Conservation (phyloP, 1,140 invertebrate genomes). For the Eumaeus atala region DNA sequence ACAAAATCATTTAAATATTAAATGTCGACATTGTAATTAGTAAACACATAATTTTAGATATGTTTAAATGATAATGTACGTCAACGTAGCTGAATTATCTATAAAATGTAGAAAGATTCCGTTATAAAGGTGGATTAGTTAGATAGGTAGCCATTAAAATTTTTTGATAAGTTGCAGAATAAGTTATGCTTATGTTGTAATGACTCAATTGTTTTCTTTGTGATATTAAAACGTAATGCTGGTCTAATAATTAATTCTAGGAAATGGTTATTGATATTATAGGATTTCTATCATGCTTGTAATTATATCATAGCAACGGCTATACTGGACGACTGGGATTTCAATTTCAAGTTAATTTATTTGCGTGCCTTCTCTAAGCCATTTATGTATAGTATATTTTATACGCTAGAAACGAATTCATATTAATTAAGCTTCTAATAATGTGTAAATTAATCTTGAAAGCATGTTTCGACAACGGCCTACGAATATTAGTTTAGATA, state of each 20-base stretch:
- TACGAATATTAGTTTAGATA: constrained; percentile 23
- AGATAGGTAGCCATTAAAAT: not conserved
- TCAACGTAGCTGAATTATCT: no score
- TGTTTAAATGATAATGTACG: constrained; percentile 1
- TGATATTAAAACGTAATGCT: constrained; percentile 8
- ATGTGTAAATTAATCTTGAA: constrained; percentile 16
- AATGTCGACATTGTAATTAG: no score
- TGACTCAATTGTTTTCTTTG: constrained; percentile 2
- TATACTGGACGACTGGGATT: not conserved
- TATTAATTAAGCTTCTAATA: constrained; percentile 11
- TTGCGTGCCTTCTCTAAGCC: constrained; percentile 40
- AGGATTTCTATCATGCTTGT: no score
- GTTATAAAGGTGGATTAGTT: no score
- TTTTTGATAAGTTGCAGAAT: not conserved
- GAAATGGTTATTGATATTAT: no score
- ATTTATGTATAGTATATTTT: constrained; percentile 11
- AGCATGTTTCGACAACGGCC: constrained; percentile 28
- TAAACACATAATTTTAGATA: not conserved
- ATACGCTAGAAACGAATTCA: constrained; percentile 10
- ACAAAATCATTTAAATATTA: no score
- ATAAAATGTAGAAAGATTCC: no score
- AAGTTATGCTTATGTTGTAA: not conserved
- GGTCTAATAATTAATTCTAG: not conserved
- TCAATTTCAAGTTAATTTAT: constrained; percentile 27
- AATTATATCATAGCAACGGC: not conserved